These are phyloP conservation scores for Neotoma lepida DNA, from an alignment of 2,113 vertebrate species.

Conservation along the genomic window DNA sequence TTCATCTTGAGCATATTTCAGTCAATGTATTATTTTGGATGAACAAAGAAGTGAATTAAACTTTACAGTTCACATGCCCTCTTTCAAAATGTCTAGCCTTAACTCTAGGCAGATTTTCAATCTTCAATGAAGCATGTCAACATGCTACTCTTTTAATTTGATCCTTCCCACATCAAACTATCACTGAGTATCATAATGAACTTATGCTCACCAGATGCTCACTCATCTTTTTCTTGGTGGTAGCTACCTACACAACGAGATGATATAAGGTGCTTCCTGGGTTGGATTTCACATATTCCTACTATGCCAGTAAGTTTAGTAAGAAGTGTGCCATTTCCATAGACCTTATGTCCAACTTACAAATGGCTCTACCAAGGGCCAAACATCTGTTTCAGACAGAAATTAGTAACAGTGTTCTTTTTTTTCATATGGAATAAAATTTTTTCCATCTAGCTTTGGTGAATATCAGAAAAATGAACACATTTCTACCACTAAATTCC, in stretches of 20 bases:
- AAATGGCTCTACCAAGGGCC: background rate
- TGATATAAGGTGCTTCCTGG: background rate
- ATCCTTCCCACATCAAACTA: background rate
- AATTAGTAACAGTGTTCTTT: background rate
- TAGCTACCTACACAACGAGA: background rate
- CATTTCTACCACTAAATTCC: background rate
- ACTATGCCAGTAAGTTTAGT: background rate
- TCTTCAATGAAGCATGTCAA: background rate
- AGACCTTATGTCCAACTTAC: background rate
- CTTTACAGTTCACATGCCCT: background rate
- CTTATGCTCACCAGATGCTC: background rate
- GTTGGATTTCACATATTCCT: background rate
- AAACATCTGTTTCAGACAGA: background rate
- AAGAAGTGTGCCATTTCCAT: background rate
- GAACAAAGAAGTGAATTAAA: background rate
- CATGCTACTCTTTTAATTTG: background rate
- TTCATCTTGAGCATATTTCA: background rate
- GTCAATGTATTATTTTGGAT: background rate
- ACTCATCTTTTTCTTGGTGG: too few species aligned
- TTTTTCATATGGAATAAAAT: background rate
- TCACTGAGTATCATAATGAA: background rate
- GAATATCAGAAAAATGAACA: background rate
- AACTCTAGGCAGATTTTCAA: background rate
- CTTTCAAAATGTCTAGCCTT: background rate
- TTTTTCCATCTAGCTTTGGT: background rate